A percentile compares a stretch with the other conserved stretches of the same genome.
phyloP scores from a whole-genome alignment of 2,113 vertebrate genomes.

The Anhinga anhinga region DNA sequence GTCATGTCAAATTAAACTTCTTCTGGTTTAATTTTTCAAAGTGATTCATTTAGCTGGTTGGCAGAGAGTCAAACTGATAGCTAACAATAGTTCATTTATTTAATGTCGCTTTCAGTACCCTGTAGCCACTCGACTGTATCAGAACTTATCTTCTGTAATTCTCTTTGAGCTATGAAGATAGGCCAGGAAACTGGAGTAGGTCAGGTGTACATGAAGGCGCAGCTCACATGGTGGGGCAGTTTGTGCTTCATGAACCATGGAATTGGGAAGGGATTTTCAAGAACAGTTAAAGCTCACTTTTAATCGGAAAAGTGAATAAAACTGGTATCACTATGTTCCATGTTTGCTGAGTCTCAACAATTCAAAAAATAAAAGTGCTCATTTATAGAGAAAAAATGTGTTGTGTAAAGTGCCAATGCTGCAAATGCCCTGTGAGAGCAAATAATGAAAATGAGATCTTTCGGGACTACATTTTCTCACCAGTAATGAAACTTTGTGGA shows the following conservation, averaged over 20 bases:
- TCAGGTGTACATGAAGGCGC: conserved; percentile 4
- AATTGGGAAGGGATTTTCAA: not conserved
- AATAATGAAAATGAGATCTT: not conserved
- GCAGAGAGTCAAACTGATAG: conserved; percentile 46
- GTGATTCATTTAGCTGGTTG: conserved; percentile 50
- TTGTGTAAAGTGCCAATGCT: not conserved
- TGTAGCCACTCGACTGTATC: conserved; percentile 30
- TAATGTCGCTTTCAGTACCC: conserved; percentile 25
- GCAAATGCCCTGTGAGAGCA: not conserved
- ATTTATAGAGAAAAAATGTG: not conserved
- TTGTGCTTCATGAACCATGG: not conserved
- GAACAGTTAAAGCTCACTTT: not conserved
- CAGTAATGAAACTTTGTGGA: not conserved
- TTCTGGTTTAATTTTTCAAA: conserved; percentile 62
- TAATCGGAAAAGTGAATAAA: conserved; percentile 7
- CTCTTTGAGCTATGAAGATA: conserved; percentile 48
- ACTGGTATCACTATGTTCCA: not conserved
- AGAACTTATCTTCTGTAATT: conserved; percentile 56
- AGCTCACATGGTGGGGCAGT: not conserved
- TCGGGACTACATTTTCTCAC: not conserved
- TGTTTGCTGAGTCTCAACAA: not conserved
- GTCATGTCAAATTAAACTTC: conserved; percentile 53
- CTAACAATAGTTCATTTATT: conserved; percentile 63
- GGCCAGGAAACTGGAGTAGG: conserved; percentile 32
- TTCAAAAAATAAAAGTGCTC: not conserved